Percentiles rank a stretch among this genome's conserved stretches.
Conservation (phyloP, 2,113 vertebrate genomes). For the Vidua chalybeata region DNA sequence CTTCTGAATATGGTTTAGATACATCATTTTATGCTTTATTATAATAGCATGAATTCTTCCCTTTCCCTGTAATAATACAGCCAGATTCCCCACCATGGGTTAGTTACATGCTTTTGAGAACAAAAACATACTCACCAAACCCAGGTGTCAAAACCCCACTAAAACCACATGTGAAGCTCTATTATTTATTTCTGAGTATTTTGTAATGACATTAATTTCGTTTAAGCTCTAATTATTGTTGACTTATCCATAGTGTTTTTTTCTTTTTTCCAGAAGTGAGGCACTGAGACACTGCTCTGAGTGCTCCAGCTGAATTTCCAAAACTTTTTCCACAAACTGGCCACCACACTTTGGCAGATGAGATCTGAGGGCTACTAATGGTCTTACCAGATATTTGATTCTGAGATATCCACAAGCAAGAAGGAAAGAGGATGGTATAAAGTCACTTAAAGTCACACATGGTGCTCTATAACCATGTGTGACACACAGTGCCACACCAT, state of each 20-base stretch:
- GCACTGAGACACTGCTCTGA: not conserved
- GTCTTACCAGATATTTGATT: not conserved
- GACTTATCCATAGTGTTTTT: not conserved
- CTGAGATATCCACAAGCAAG: not conserved
- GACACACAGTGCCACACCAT: not conserved
- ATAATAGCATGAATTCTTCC: not conserved
- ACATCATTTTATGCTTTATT: fast-evolving
- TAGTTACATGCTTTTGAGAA: not conserved
- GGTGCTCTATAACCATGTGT: not conserved
- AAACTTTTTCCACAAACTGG: not conserved
- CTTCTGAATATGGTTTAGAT: not conserved
- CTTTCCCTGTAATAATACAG: not conserved
- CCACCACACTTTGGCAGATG: not conserved
- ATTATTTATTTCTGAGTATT: not conserved
- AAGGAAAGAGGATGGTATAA: not conserved
- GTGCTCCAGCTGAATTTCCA: not conserved
- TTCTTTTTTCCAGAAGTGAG: not conserved
- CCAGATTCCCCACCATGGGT: not conserved
- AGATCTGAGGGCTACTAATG: not conserved
- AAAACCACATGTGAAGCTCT: fast-evolving
- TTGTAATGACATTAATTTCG: not conserved
- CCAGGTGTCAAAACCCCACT: not conserved
- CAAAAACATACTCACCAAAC: not conserved
- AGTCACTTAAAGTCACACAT: not conserved
- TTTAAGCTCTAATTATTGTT: not conserved